These are phyloP conservation scores for Colistium nudipinnis DNA, from an alignment of 2,113 vertebrate species.

Conservation along the genomic window DNA sequence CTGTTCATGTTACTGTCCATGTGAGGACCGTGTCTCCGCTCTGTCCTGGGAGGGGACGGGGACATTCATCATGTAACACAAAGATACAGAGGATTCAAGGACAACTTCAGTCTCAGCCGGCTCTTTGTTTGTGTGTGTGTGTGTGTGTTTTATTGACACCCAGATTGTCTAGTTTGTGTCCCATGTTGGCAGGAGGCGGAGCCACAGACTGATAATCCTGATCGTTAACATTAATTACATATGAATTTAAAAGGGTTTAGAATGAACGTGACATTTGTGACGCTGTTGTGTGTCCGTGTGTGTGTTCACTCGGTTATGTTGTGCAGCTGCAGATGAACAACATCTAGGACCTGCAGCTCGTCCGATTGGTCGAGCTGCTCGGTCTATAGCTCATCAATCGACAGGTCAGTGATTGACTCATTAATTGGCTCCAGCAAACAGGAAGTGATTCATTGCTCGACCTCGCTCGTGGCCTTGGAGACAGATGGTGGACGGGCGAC, in stretches of 20 bases:
- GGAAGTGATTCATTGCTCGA: conserved; percentile 69
- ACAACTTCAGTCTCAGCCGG: too few relatives aligned
- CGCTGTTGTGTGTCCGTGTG: neutral
- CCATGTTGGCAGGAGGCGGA: conserved; percentile 18
- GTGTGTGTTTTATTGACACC: too few relatives aligned
- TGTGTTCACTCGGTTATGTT: neutral
- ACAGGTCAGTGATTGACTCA: conserved; percentile 58
- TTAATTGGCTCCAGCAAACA: conserved; percentile 50
- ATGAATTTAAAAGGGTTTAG: too few relatives aligned
- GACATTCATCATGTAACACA: too few relatives aligned
- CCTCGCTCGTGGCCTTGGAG: conserved; percentile 41
- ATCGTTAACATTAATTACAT: too few relatives aligned
- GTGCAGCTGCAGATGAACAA: too few relatives aligned
- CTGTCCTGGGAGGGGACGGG: too few relatives aligned
- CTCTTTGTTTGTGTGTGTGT: neutral
- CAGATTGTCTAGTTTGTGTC: too few relatives aligned
- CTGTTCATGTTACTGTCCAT: neutral
- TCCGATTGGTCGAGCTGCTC: neutral
- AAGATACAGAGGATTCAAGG: neutral
- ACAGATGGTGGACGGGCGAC: conserved; percentile 55
- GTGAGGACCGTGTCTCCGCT: neutral
- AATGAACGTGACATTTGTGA: too few relatives aligned
- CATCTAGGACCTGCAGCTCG: neutral
- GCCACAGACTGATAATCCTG: neutral
- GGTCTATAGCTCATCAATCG: conserved; percentile 35